Conservation (phyloP, 1,140 invertebrate species). For the Pogonognathellus flavescens region DNA sequence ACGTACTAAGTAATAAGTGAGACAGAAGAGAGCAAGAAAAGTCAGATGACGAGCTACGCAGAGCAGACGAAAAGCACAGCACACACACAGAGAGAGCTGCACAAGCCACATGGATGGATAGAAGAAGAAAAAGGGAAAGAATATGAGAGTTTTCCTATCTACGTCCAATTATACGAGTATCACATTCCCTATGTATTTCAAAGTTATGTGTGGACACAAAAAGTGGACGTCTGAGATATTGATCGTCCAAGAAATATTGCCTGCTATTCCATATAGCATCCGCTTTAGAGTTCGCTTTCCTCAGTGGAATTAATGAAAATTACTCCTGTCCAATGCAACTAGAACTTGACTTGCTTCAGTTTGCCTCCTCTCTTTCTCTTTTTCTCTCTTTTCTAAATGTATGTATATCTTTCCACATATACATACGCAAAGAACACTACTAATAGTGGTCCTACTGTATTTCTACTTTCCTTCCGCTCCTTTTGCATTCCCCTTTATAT, state of each 20-base stretch:
- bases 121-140: constrained; percentile 55
- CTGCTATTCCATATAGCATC: constrained; percentile 52
- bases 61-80: background rate
- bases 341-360: background rate
- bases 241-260: constrained; percentile 60
- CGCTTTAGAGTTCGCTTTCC: constrained; percentile 48
- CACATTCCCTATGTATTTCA: constrained; percentile 58
- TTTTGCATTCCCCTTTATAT: background rate
- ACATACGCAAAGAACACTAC: too few relatives aligned
- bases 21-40: constrained; percentile 36
- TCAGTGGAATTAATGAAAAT: constrained; percentile 58
- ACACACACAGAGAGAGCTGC: constrained; percentile 1
- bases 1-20: background rate
- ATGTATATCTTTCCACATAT: background rate
- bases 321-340: constrained; percentile 60
- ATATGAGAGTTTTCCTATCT: constrained; percentile 51
- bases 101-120: background rate
- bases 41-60: background rate
- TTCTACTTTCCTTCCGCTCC: background rate
- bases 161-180: constrained; percentile 60
- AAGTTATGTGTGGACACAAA: constrained; percentile 57
- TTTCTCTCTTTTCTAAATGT: constrained; percentile 24
- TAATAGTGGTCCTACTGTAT: background rate
- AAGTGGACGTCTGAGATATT: constrained; percentile 60
- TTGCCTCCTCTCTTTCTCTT: constrained; percentile 10